A percentile compares a stretch with the other conserved stretches of the same genome.
Evolutionary conservation across 2,797 vertebrate species (phyloP).

Genomic region (Lutjanus argentimaculatus): DNA sequence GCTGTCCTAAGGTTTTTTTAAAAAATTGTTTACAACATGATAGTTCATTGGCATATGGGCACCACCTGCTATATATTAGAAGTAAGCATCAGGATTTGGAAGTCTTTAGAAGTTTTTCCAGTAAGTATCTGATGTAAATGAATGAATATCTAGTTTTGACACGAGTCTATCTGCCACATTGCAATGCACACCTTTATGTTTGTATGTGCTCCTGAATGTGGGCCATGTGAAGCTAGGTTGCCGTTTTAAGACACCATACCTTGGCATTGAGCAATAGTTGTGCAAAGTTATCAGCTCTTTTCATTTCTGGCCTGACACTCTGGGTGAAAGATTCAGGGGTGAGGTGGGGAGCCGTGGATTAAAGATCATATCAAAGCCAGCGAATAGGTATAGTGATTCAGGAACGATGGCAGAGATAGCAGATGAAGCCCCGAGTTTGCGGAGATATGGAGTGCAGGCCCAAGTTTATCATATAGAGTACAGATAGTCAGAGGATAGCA

Average conservation of each 20-base stretch:
- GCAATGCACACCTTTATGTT: background rate
- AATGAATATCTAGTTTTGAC: constrained; percentile 16
- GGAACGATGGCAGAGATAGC: constrained; percentile 68
- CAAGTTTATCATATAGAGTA: constrained; percentile 60
- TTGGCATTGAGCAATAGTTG: constrained; percentile 55
- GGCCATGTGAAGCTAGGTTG: constrained; percentile 26
- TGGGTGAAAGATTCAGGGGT: constrained; percentile 70
- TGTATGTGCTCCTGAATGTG: background rate
- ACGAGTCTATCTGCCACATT: constrained; percentile 6
- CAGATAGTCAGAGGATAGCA: constrained; percentile 42
- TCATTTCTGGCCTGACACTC: constrained; percentile 66
- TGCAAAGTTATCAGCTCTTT: constrained; percentile 70
- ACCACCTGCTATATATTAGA: constrained; percentile 44
- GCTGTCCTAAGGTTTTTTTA: constrained; percentile 42
- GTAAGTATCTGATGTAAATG: constrained; percentile 21
- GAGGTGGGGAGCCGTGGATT: constrained; percentile 74
- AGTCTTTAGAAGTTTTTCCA: constrained; percentile 4
- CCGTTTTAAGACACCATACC: constrained; percentile 37
- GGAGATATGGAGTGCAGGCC: constrained; percentile 58
- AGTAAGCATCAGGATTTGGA: constrained; percentile 18
- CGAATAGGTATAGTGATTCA: constrained; percentile 58
- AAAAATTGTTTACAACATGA: constrained; percentile 42
- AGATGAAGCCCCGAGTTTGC: constrained; percentile 52
- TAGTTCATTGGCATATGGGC: constrained; percentile 30
- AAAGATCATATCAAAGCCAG: constrained; percentile 83